Percentiles rank a stretch among this genome's conserved stretches.
Conservation (phyloP, 2,113 vertebrate genomes). For the Chionis minor region DNA sequence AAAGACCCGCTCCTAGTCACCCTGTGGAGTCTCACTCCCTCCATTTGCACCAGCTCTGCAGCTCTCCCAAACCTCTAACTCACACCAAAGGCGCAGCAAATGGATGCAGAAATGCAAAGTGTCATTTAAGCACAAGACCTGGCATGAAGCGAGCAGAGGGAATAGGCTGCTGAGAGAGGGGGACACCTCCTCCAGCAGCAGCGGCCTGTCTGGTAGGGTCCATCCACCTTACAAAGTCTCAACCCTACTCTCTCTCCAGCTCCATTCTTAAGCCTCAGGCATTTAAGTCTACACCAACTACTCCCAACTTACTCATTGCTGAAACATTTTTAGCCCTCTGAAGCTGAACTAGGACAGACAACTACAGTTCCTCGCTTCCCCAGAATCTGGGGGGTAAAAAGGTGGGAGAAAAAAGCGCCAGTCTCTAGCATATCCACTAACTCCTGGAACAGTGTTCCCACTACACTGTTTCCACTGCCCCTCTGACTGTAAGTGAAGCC, state of each 20-base stretch:
- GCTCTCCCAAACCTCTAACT: not conserved
- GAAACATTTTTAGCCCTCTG: not conserved
- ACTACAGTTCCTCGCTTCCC: not conserved
- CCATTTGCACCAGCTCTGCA: not conserved
- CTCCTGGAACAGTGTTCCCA: not conserved
- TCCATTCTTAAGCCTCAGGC: not conserved
- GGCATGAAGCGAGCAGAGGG: fast-evolving
- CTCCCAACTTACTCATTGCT: not conserved
- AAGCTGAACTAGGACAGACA: not conserved
- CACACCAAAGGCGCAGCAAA: not conserved
- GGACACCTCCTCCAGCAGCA: not conserved
- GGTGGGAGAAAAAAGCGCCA: not conserved
- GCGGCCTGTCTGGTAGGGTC: fast-evolving
- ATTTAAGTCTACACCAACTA: not conserved
- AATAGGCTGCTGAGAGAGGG: not conserved
- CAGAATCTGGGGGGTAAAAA: not conserved
- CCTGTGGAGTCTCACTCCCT: not conserved
- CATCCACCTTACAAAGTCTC: not conserved
- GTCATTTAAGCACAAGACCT: not conserved
- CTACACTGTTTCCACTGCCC: not conserved
- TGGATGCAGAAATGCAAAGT: not conserved
- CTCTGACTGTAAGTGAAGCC: not conserved
- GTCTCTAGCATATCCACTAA: not conserved
- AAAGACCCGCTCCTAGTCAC: not conserved
- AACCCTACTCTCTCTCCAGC: not conserved